Conservation (phyloP, 2,113 vertebrate species). For the Vulpes vulpes region DNA sequence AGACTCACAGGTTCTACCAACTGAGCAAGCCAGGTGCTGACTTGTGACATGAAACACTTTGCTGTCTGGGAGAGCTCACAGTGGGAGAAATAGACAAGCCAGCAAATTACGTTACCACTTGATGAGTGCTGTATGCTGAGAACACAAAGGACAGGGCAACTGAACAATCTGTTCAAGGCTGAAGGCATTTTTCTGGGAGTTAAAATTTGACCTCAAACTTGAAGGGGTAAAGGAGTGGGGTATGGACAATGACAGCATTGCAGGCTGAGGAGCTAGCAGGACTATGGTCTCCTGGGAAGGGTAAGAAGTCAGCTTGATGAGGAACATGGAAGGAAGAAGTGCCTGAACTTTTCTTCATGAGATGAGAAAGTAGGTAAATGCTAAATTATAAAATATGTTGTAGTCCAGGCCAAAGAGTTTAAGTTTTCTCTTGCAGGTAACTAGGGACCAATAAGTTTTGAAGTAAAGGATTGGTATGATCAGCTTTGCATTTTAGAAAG, state of each 20-base stretch:
- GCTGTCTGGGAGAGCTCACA: not conserved
- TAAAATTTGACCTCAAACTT: not conserved
- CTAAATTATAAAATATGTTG: not conserved
- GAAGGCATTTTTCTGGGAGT: not conserved
- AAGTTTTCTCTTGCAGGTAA: constrained; percentile 1
- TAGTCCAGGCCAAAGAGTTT: not conserved
- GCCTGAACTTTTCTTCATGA: not conserved
- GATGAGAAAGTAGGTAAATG: not conserved
- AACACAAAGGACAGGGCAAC: not conserved
- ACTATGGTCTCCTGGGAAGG: not conserved
- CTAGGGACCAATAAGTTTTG: not conserved
- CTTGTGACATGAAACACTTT: not conserved
- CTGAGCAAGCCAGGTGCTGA: not conserved
- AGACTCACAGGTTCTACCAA: not conserved
- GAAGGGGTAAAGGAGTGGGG: not conserved
- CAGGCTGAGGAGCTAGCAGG: not conserved
- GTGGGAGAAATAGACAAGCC: not conserved
- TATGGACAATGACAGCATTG: not conserved
- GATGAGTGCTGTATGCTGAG: not conserved
- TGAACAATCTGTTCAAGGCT: not conserved
- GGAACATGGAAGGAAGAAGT: not conserved
- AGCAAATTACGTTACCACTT: not conserved
- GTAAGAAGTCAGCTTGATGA: not conserved
- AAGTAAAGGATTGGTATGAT: not conserved
- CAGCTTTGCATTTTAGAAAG: not conserved